Evolutionary conservation across 2,113 vertebrate species (phyloP).

Genomic region (Zosterops pallidus): DNA sequence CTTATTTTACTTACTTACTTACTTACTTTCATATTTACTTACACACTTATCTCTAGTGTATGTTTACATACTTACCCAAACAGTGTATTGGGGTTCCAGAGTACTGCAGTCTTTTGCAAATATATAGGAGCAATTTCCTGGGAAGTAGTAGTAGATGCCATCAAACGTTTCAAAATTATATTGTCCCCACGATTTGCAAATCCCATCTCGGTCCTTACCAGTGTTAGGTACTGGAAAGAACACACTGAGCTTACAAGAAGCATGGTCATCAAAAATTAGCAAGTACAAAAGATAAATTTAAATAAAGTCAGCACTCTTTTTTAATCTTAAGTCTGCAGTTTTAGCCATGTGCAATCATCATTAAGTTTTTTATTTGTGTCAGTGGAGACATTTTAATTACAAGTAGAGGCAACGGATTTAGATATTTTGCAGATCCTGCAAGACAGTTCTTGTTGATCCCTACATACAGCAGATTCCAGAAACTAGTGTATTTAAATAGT

Average conservation of each 20-base stretch:
- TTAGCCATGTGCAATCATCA: fast-evolving
- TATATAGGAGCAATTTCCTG: conserved; percentile 95
- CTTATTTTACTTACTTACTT: background rate
- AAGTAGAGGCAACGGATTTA: background rate
- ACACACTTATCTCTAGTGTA: background rate
- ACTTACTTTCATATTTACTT: background rate
- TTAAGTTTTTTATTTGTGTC: background rate
- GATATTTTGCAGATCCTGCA: background rate
- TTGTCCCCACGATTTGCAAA: conserved; percentile 97
- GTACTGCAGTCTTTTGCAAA: conserved; percentile 93
- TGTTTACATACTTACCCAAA: conserved; percentile 86
- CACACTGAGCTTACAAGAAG: conserved; percentile 16
- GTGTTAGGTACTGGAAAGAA: conserved; percentile 87
- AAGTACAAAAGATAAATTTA: background rate
- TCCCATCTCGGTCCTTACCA: conserved; percentile 91
- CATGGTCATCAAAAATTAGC: background rate
- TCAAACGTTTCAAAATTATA: conserved; percentile 98
- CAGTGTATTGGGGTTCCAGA: conserved; percentile 88
- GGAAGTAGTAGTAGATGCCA: conserved; percentile 96
- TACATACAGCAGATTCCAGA: background rate
- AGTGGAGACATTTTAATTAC: background rate
- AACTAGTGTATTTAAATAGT: background rate
- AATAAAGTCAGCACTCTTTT: background rate
- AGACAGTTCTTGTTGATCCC: background rate
- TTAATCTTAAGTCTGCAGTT: background rate